phyloP scores from a whole-genome alignment of 2,888 invertebrate genomes.

The Pyrochroa serraticornis region DNA sequence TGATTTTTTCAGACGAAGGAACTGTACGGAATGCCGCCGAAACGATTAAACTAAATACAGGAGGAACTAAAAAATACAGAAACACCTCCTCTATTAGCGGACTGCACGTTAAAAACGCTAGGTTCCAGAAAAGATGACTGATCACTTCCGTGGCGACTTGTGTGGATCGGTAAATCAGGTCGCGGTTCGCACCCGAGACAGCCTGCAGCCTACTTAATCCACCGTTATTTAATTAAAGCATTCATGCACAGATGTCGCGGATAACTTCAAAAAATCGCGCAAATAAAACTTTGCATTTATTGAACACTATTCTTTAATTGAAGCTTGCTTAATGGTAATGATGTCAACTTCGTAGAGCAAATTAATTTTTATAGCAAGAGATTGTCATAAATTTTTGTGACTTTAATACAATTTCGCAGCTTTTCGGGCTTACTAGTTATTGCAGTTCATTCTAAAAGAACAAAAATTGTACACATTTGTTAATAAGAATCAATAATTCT shows the following conservation, averaged over 20 bases:
- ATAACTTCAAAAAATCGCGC: not conserved
- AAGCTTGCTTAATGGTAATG: no score
- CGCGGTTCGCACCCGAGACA: not conserved
- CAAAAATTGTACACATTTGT: no score
- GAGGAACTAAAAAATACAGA: conserved; percentile 38
- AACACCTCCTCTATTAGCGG: not conserved
- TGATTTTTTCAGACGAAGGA: conserved; percentile 21
- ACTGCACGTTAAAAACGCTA: conserved; percentile 36
- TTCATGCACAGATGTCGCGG: not conserved
- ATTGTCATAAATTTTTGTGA: no score
- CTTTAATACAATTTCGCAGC: no score
- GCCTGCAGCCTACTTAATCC: not conserved
- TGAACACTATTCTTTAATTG: no score
- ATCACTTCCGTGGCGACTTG: conserved; percentile 55
- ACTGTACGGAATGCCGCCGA: conserved; percentile 24
- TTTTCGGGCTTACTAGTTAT: no score
- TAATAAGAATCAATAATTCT: no score
- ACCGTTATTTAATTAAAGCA: not conserved
- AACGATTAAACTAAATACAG: conserved; percentile 35
- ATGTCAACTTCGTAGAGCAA: no score
- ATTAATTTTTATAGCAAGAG: no score
- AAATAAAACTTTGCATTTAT: not conserved
- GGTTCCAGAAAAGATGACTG: conserved; percentile 56
- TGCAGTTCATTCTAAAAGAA: no score
- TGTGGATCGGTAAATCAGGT: conserved; percentile 20